Evolutionary conservation across 2,888 invertebrate genomes (phyloP), one percentile per base, ranked within the genome.

Genomic region (Marasmarcha lunaedactyla): DNA sequence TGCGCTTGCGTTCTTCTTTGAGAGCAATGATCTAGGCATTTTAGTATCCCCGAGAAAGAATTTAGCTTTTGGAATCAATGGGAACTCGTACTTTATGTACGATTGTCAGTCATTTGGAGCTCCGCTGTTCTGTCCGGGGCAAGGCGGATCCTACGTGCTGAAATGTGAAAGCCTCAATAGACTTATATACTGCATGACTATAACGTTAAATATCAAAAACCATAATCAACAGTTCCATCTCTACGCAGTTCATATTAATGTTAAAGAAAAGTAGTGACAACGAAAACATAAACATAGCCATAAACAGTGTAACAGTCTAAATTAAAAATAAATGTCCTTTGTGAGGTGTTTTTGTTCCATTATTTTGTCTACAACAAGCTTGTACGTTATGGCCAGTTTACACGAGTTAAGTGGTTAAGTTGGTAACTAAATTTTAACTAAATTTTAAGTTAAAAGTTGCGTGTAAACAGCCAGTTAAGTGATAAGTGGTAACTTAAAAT

Each of bases 41-140:
- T 57, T 88, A 35, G 83, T 85, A 38, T 85, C 85, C 45, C 78
- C 84, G 1, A 62, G 63, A 9, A 85, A 85, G 40, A 85, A 86
- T 37, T 57, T 86, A 44, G 81, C 85, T 7, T 85, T 87, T 49
- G 87, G 87, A 1, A 83, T 56, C 45, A 58, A 63, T 12, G 72
- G 71, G 0, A 55, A 63, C 10, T 89, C 89, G 9, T 90, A 88
- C 53, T 90, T 88, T 49, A 86, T 90, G 87, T 90, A 85, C 55
- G 90, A 90, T 51, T 88, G 88, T 48, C 88, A 88, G 60, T 85
- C 85, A 44, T 68, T 74, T 48, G 89, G 89, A 5, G 65, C 79
- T 2, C 89, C 89, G 0, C 59, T 89, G 51, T 90, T 88, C 54
- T 64, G 79, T 20, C 85, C 87, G 1, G 79, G 85, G 4, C 76